These are phyloP conservation scores for Microctenopoma stevenorrisi DNA, from an alignment of 2,797 vertebrate genomes.

Conservation along the genomic window DNA sequence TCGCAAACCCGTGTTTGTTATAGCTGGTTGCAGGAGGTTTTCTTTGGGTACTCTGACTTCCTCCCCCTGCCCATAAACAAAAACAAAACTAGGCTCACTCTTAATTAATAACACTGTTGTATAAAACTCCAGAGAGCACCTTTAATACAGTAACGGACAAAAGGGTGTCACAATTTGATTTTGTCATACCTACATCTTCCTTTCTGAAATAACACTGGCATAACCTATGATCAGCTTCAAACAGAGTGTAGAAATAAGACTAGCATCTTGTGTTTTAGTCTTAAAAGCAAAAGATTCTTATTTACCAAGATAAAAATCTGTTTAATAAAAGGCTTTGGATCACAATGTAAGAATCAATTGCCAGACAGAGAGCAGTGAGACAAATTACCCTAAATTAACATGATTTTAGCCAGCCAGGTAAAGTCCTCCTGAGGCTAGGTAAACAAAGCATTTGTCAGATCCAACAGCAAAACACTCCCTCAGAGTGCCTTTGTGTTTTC, in stretches of 20 bases:
- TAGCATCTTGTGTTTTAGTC: neutral
- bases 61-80: too few relatives aligned
- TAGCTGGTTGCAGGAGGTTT: too few relatives aligned
- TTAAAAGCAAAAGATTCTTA: neutral
- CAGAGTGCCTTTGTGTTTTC: conserved; percentile 33
- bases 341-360: conserved; percentile 13
- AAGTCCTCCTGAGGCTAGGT: conserved; percentile 17
- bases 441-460: conserved; percentile 55
- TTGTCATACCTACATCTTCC: neutral
- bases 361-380: conserved; percentile 25
- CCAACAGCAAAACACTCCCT: conserved; percentile 33
- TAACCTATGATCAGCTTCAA: neutral
- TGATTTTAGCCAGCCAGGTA: conserved; percentile 32
- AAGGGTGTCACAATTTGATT: neutral
- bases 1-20: too few relatives aligned
- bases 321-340: conserved; percentile 17
- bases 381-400: conserved; percentile 42
- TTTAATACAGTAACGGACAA: neutral
- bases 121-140: neutral
- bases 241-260: neutral
- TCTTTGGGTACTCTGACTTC: too few relatives aligned
- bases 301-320: neutral
- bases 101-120: neutral
- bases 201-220: neutral
- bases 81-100: neutral